These are phyloP conservation scores for Conus canariensis DNA, from an alignment of 2,888 invertebrate genomes.

Conservation along the genomic window DNA sequence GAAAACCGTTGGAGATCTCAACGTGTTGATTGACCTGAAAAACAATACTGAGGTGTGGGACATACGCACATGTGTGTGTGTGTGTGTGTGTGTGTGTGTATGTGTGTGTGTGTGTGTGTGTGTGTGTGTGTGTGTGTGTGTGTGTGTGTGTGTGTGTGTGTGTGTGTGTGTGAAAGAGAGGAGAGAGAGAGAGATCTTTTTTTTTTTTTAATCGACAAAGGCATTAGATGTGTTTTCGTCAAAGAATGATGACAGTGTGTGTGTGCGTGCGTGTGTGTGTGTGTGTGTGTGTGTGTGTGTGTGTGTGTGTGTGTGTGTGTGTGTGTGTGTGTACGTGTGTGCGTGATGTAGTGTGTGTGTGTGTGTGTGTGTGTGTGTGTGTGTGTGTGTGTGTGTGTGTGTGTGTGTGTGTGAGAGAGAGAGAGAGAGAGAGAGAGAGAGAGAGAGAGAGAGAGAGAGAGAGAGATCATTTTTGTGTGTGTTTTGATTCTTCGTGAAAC, in stretches of 20 bases:
- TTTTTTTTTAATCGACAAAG: background rate
- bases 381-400: background rate
- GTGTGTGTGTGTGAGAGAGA: background rate
- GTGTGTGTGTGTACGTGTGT: background rate
- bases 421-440: background rate
- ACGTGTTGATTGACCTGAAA: too few relatives aligned
- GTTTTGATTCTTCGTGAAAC: too few relatives aligned
- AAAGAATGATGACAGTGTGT: background rate
- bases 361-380: background rate
- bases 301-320: background rate
- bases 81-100: constrained; percentile 39
- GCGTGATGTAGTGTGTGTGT: background rate
- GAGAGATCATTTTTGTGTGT: too few relatives aligned
- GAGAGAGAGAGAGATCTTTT: too few relatives aligned
- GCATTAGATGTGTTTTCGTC: too few relatives aligned
- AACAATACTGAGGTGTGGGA: background rate
- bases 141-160: constrained; percentile 37
- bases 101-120: constrained; percentile 36
- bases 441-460: too few relatives aligned
- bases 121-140: constrained; percentile 32
- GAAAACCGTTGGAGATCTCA: too few relatives aligned
- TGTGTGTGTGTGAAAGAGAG: constrained; percentile 20
- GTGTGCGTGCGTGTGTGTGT: background rate
- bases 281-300: background rate
- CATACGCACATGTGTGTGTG: constrained; percentile 29